These are phyloP conservation scores for Anolis apletophallus DNA, from an alignment of 2,797 vertebrate genomes.

Conservation along the genomic window DNA sequence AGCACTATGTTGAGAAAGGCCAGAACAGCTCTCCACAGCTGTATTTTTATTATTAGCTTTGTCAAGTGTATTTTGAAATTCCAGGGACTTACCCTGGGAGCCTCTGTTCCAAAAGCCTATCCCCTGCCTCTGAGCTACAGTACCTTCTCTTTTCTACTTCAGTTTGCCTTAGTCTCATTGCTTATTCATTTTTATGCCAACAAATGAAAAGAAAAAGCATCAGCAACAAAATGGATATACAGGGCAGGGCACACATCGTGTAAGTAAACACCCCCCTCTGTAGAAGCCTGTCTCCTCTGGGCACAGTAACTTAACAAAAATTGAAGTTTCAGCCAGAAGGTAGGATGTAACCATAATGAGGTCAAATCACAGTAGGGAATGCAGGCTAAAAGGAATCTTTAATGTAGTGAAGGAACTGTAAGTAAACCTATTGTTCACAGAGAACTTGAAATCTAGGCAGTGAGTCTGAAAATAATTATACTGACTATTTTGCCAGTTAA, in stretches of 20 bases:
- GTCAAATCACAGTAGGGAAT: conserved; percentile 1
- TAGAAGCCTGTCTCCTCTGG: conserved; percentile 5
- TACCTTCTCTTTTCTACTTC: not conserved
- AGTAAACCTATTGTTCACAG: not conserved
- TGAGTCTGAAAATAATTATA: fast-evolving
- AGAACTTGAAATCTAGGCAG: not conserved
- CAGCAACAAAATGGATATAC: not conserved
- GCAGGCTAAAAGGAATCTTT: not conserved
- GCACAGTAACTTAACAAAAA: not conserved
- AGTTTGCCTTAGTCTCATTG: not conserved
- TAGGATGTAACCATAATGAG: not conserved
- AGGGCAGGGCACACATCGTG: not conserved
- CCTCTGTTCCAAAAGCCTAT: not conserved
- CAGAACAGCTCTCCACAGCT: not conserved
- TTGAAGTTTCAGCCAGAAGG: not conserved
- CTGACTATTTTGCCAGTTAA: not conserved
- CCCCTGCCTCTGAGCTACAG: not conserved
- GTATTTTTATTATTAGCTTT: not conserved
- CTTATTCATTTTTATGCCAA: not conserved
- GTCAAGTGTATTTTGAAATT: not conserved
- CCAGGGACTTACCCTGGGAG: not conserved
- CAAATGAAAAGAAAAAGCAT: conserved; percentile 19
- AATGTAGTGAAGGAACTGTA: not conserved
- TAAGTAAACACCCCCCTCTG: fast-evolving
- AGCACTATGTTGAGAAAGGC: not conserved